A percentile compares a stretch with the other conserved stretches of the same genome.
Evolutionary conservation across 2,888 invertebrate genomes (phyloP).

Genomic region (Fabriciana adippe): DNA sequence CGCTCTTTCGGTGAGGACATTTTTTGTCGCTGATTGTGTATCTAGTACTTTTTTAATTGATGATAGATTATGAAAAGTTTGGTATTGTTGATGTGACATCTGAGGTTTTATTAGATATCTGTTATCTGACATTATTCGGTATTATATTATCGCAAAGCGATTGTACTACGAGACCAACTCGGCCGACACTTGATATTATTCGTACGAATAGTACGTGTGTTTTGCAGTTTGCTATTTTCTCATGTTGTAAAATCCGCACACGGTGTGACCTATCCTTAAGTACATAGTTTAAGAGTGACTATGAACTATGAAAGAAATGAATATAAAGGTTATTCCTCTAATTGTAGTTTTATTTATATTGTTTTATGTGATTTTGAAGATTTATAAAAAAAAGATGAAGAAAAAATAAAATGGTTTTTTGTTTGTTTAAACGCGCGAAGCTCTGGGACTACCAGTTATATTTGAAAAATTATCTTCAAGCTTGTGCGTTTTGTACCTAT

Average conservation of each 20-base stretch:
- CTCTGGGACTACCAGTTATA: no score
- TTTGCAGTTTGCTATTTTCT: constrained; percentile 32
- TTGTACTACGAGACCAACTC: constrained; percentile 25
- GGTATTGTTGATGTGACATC: constrained; percentile 34
- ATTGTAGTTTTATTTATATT: constrained; percentile 54
- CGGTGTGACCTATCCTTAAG: constrained; percentile 62
- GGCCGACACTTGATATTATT: constrained; percentile 26
- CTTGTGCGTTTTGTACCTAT: no score
- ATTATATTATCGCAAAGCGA: constrained; percentile 35
- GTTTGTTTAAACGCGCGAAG: no score
- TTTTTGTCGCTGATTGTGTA: no score
- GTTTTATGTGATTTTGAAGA: background rate
- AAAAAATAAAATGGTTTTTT: no score
- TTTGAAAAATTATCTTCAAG: no score
- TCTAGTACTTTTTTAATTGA: no score
- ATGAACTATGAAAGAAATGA: constrained; percentile 69
- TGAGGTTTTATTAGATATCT: constrained; percentile 51
- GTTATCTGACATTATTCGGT: constrained; percentile 20
- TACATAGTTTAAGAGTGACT: constrained; percentile 64
- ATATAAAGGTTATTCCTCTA: constrained; percentile 80
- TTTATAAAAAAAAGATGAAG: no score
- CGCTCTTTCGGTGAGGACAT: no score
- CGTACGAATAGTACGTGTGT: constrained; percentile 26
- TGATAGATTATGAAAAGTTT: constrained; percentile 36
- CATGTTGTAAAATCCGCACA: constrained; percentile 46